Percentiles rank a stretch among this genome's conserved stretches.
These are phyloP conservation scores for Euplexia lucipara DNA, from an alignment of 2,888 invertebrate species.

Conservation along the genomic window DNA sequence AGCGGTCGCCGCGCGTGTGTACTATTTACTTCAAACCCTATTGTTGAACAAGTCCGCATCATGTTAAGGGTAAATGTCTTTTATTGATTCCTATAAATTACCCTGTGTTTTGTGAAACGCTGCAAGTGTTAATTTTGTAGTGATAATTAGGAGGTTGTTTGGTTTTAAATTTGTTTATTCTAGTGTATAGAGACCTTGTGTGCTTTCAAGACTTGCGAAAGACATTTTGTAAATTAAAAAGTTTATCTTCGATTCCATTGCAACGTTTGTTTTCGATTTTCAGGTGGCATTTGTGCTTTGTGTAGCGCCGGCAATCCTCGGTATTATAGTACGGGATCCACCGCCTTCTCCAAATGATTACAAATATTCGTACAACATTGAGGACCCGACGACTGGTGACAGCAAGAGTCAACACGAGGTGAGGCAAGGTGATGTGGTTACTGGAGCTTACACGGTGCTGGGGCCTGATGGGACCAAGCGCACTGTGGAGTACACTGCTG, in stretches of 20 bases:
- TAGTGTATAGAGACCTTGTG: slow-evolving; percentile 10
- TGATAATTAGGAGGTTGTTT: background rate
- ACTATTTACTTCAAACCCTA: slow-evolving; percentile 76
- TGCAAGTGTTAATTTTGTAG: slow-evolving; percentile 11
- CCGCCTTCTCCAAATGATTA: slow-evolving; percentile 82
- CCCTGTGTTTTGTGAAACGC: slow-evolving; percentile 15
- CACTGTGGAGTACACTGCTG: slow-evolving; percentile 88
- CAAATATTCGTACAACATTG: slow-evolving; percentile 86
- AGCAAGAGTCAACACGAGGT: slow-evolving; percentile 85
- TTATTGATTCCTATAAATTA: slow-evolving; percentile 38
- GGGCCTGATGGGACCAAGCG: slow-evolving; percentile 86
- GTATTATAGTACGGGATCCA: slow-evolving; percentile 84
- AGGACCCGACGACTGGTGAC: slow-evolving; percentile 89
- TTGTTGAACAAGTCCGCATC: slow-evolving; percentile 74
- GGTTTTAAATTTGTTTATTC: slow-evolving; percentile 32
- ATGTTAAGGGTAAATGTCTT: slow-evolving; percentile 79
- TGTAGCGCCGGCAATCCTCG: slow-evolving; percentile 69
- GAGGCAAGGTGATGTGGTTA: slow-evolving; percentile 82
- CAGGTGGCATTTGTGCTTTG: slow-evolving; percentile 71
- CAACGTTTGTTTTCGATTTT: slow-evolving; percentile 40
- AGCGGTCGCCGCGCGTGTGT: slow-evolving; percentile 65
- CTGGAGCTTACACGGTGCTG: slow-evolving; percentile 84
- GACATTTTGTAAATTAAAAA: slow-evolving; percentile 11
- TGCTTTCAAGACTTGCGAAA: slow-evolving; percentile 27
- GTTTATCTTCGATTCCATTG: slow-evolving; percentile 25